Percentiles rank a stretch among this genome's conserved stretches.
phyloP scores from a whole-genome alignment of 1,140 invertebrate genomes.

The Brachionus angularis region DNA sequence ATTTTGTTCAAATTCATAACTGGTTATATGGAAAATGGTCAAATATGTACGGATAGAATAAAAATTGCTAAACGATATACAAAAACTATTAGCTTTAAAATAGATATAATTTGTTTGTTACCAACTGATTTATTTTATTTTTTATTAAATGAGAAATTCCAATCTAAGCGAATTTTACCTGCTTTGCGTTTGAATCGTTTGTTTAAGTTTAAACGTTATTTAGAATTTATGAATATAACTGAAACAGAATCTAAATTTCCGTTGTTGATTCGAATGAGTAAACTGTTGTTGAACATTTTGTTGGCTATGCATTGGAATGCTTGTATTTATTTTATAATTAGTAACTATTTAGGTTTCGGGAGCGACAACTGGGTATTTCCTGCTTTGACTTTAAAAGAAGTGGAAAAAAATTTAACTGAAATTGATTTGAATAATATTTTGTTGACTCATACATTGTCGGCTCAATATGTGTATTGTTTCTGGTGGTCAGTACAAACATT shows the following conservation, averaged over 20 bases:
- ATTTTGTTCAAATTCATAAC: slow-evolving; percentile 73
- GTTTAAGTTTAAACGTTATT: slow-evolving; percentile 68
- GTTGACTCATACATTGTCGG: not conserved
- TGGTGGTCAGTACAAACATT: slow-evolving; percentile 89
- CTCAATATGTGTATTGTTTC: slow-evolving; percentile 68
- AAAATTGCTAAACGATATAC: slow-evolving; percentile 76
- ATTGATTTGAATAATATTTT: slow-evolving; percentile 29
- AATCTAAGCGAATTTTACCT: not conserved
- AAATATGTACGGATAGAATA: slow-evolving; percentile 74
- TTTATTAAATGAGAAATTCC: slow-evolving; percentile 47
- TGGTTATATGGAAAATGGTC: slow-evolving; percentile 73
- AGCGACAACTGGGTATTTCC: slow-evolving; percentile 63
- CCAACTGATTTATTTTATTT: slow-evolving; percentile 82
- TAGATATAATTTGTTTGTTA: slow-evolving; percentile 74
- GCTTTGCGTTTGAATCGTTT: slow-evolving; percentile 75
- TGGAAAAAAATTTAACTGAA: slow-evolving; percentile 64
- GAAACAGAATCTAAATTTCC: slow-evolving; percentile 86
- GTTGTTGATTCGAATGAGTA: slow-evolving; percentile 62
- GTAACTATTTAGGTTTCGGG: slow-evolving; percentile 58
- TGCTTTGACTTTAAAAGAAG: slow-evolving; percentile 76
- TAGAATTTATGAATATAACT: slow-evolving; percentile 84
- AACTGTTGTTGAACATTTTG: slow-evolving; percentile 73
- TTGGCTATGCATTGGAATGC: slow-evolving; percentile 94
- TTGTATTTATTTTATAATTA: slow-evolving; percentile 85
- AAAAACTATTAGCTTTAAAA: slow-evolving; percentile 62